These are phyloP conservation scores for Bugula neritina DNA, from an alignment of 2,888 invertebrate genomes.

Conservation along the genomic window DNA sequence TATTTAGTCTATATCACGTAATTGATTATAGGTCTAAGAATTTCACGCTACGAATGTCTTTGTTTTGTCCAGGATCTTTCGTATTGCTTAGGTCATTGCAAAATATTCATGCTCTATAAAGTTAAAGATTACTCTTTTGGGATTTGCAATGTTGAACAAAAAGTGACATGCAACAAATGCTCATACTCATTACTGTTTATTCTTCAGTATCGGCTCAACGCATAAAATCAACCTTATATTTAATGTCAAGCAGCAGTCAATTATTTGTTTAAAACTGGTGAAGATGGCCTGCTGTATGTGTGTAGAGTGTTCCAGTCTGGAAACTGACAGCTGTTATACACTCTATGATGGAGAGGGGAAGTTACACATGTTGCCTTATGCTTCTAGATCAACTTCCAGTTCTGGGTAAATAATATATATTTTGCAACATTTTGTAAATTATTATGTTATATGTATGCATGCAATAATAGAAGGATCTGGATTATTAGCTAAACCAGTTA, in stretches of 20 bases:
- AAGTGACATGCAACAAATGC: background rate
- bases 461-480: too few relatives aligned
- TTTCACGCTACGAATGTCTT: too few relatives aligned
- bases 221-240: background rate
- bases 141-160: background rate
- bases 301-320: background rate
- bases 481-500: too few relatives aligned
- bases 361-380: background rate
- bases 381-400: background rate
- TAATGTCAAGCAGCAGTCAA: background rate
- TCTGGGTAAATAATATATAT: background rate
- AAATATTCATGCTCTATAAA: background rate
- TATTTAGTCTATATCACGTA: too few relatives aligned
- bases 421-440: too few relatives aligned
- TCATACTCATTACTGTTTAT: background rate
- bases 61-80: background rate
- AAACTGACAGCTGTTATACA: background rate
- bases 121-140: background rate
- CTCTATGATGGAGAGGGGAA: background rate
- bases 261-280: background rate
- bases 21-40: too few relatives aligned
- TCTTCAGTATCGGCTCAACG: background rate
- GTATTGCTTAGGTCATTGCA: background rate
- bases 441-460: too few relatives aligned
- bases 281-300: slow-evolving; percentile 8